A percentile compares a stretch with the other conserved stretches of the same genome.
Conservation (phyloP, 1,140 invertebrate genomes). For the Ceratoteleas bidentatus region DNA sequence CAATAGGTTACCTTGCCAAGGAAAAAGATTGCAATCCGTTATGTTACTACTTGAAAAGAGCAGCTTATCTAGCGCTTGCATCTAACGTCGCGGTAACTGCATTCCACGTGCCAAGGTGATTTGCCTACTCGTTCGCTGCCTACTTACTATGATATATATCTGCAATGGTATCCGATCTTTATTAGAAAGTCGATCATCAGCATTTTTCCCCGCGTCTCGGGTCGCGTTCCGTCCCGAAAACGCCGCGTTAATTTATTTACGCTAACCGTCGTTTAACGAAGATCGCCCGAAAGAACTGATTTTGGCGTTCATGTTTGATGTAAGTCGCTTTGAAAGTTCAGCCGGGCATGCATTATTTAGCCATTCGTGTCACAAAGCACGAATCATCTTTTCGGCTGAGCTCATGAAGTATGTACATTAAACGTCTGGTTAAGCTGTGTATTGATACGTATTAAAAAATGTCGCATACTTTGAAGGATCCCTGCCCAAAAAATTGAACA, state of each 20-base stretch:
- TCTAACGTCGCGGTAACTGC: constrained; percentile 63
- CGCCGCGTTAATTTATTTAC: not conserved
- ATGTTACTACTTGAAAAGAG: constrained; percentile 59
- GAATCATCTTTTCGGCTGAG: too few relatives aligned
- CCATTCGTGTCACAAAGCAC: too few relatives aligned
- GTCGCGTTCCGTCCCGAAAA: not conserved
- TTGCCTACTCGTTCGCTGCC: constrained; percentile 56
- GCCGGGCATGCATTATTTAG: too few relatives aligned
- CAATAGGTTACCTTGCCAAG: constrained; percentile 60
- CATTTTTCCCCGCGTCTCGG: not conserved
- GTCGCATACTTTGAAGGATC: not conserved
- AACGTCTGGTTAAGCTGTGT: too few relatives aligned
- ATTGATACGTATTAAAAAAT: too few relatives aligned
- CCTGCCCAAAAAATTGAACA: too few relatives aligned
- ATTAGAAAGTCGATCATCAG: constrained; percentile 52
- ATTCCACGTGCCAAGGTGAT: constrained; percentile 69
- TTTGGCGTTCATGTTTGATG: not conserved
- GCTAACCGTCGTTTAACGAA: not conserved
- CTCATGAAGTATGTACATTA: too few relatives aligned
- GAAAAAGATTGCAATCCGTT: constrained; percentile 60
- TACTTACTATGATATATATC: constrained; percentile 51
- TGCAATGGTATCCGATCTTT: constrained; percentile 40
- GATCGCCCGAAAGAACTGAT: not conserved
- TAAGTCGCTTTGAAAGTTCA: too few relatives aligned
- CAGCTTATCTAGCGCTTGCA: constrained; percentile 58